These are phyloP conservation scores for Moxostoma hubbsi DNA, from an alignment of 2,797 vertebrate species.

Conservation along the genomic window DNA sequence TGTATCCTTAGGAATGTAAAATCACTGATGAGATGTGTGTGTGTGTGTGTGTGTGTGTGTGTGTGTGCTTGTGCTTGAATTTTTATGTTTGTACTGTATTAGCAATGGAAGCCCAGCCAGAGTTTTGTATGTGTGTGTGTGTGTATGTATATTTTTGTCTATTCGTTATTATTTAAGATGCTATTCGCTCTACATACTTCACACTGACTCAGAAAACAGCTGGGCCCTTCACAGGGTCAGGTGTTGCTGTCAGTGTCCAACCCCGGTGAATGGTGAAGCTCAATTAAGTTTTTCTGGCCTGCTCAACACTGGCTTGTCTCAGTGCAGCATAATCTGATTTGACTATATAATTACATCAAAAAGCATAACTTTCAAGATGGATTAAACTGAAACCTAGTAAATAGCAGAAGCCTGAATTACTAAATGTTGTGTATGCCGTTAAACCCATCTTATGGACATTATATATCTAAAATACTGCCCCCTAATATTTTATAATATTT, in stretches of 20 bases:
- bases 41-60: too few relatives aligned
- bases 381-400: slow-evolving; percentile 15
- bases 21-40: too few relatives aligned
- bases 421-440: not conserved
- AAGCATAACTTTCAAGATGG: slow-evolving; percentile 37
- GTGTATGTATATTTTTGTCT: slow-evolving; percentile 7
- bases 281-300: slow-evolving; percentile 33
- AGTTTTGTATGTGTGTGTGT: not conserved
- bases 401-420: slow-evolving; percentile 4
- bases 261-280: slow-evolving; percentile 1
- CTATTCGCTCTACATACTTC: slow-evolving; percentile 23
- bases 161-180: slow-evolving; percentile 33
- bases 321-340: slow-evolving; percentile 8
- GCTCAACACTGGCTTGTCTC: slow-evolving; percentile 17
- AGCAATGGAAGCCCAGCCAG: not conserved
- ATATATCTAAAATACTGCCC: not conserved
- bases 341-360: slow-evolving; percentile 29
- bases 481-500: too few relatives aligned
- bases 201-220: slow-evolving; percentile 38
- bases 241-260: slow-evolving; percentile 44
- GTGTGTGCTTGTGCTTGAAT: slow-evolving; percentile 4
- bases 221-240: slow-evolving; percentile 48
- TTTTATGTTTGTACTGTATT: not conserved
- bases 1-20: not conserved
- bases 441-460: not conserved